A percentile compares a stretch with the other conserved stretches of the same genome.
These are phyloP conservation scores for Drosophila funebris DNA, from an alignment of 1,140 invertebrate genomes.

Conservation along the genomic window DNA sequence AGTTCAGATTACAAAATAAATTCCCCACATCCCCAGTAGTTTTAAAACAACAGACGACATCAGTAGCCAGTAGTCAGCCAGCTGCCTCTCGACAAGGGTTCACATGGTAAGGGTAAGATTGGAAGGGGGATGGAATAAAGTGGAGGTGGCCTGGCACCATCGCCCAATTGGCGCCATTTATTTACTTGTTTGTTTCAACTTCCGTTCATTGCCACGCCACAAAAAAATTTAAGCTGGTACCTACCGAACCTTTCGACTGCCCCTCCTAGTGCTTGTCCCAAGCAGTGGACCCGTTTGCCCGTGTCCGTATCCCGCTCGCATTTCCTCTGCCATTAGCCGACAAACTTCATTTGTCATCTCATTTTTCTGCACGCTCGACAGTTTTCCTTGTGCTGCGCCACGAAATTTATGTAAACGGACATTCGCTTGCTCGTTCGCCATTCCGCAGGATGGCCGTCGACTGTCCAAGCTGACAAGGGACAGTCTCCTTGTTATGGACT, in stretches of 20 bases:
- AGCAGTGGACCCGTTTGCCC: not conserved
- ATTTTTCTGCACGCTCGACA: slow-evolving; percentile 81
- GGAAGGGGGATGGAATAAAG: not conserved
- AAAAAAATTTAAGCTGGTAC: slow-evolving; percentile 78
- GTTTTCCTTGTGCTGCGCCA: slow-evolving; percentile 68
- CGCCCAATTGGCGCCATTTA: slow-evolving; percentile 80
- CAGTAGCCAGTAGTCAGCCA: slow-evolving; percentile 7
- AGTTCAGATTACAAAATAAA: slow-evolving; percentile 74
- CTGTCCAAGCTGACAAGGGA: slow-evolving; percentile 9
- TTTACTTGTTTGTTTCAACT: slow-evolving; percentile 83
- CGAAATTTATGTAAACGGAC: slow-evolving; percentile 81
- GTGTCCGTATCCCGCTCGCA: slow-evolving; percentile 41
- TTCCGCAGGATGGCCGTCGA: slow-evolving; percentile 39
- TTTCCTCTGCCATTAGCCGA: slow-evolving; percentile 80
- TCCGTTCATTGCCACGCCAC: slow-evolving; percentile 81
- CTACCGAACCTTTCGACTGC: slow-evolving; percentile 44
- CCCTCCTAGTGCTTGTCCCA: not conserved
- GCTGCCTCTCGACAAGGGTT: not conserved
- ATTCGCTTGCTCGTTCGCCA: slow-evolving; percentile 63
- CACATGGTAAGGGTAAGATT: not conserved
- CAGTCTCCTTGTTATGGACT: slow-evolving; percentile 42
- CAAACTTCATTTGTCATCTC: slow-evolving; percentile 82
- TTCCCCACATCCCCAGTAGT: slow-evolving; percentile 51
- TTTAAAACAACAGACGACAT: slow-evolving; percentile 73
- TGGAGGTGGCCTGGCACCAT: slow-evolving; percentile 1